Evolutionary conservation across 35 echinoderm and acorn worm species (phyloP).

Genomic region (Amphiura filiformis): DNA sequence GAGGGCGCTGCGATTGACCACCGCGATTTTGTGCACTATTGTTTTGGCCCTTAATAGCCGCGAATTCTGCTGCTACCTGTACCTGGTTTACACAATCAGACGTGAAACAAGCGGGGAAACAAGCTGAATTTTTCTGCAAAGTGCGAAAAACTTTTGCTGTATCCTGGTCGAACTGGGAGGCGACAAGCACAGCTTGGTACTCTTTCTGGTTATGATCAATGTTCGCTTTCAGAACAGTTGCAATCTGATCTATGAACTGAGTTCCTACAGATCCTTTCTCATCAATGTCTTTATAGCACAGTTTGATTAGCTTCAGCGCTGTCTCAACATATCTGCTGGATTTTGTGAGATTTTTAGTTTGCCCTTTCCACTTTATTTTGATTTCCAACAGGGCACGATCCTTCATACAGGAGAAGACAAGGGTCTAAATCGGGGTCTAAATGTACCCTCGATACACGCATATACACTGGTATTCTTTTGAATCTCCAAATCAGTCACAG

Average conservation of each 20-base stretch:
- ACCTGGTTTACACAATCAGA: constrained; percentile 4
- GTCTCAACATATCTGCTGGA: too few relatives aligned
- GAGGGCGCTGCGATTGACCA: neutral
- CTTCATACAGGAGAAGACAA: too few relatives aligned
- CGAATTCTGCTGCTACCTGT: constrained; percentile 19
- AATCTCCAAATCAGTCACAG: neutral
- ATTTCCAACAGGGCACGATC: too few relatives aligned
- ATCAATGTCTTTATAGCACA: too few relatives aligned
- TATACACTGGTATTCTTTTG: constrained; percentile 34
- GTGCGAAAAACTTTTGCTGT: constrained; percentile 20
- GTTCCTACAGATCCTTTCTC: neutral
- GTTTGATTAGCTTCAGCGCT: too few relatives aligned
- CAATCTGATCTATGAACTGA: constrained; percentile 4
- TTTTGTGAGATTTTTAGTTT: too few relatives aligned
- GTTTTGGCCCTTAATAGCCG: constrained; percentile 22
- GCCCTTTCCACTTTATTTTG: too few relatives aligned
- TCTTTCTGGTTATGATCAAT: constrained; percentile 15
- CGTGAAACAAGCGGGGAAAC: constrained; percentile 16
- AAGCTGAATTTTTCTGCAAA: constrained; percentile 28
- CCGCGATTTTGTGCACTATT: constrained; percentile 4
- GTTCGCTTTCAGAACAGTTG: constrained; percentile 8
- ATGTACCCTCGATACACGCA: constrained; percentile 9
- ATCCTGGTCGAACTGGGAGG: constrained; percentile 30
- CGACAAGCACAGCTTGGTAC: constrained; percentile 35
- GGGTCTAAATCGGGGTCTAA: constrained; percentile 5